phyloP scores from a whole-genome alignment of 2,113 vertebrate species.

The Cyphomyrus discorhynchus region DNA sequence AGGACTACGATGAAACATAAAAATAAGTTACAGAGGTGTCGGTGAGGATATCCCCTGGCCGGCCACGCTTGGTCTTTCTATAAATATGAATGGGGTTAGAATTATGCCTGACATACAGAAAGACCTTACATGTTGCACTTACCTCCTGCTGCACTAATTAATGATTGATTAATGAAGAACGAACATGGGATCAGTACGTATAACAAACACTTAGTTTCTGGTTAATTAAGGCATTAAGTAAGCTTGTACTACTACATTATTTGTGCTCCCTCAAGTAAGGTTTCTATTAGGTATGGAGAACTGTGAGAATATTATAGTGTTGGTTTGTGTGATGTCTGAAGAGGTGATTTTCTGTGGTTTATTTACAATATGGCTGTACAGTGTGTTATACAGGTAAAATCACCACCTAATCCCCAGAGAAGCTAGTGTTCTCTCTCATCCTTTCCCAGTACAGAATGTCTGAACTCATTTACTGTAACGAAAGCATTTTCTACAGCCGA shows the following conservation, averaged over 20 bases:
- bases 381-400: neutral
- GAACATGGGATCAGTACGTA: neutral
- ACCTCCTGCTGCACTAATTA: neutral
- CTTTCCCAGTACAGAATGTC: neutral
- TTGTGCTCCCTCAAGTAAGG: neutral
- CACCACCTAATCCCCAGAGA: neutral
- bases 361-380: neutral
- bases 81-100: neutral
- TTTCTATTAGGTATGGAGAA: neutral
- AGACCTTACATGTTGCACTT: neutral
- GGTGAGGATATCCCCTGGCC: neutral
- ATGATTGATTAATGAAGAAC: neutral
- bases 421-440: neutral
- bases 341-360: neutral
- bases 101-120: neutral
- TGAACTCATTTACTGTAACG: neutral
- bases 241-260: neutral
- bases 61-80: neutral
- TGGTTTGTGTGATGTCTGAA: neutral
- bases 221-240: neutral
- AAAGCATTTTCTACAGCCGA: neutral
- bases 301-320: neutral
- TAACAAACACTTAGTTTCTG: neutral
- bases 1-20: neutral
- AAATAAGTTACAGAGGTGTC: neutral